These are phyloP conservation scores for Deilephila porcellus DNA, from an alignment of 2,888 invertebrate species.

Conservation along the genomic window DNA sequence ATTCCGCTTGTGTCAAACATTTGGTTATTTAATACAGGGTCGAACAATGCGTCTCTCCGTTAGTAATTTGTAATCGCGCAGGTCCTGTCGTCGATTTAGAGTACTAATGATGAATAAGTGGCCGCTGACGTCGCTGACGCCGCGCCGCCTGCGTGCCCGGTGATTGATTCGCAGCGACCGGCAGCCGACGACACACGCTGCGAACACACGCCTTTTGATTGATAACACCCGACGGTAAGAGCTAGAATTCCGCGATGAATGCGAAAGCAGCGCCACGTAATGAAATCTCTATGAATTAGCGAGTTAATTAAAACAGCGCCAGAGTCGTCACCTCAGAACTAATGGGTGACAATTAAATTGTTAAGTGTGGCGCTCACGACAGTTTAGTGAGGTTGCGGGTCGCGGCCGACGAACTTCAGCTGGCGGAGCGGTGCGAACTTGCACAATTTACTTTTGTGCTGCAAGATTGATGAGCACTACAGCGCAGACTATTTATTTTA, in stretches of 20 bases:
- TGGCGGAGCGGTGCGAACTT: conserved; percentile 63
- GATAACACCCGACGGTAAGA: conserved; percentile 55
- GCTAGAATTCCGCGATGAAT: conserved; percentile 47
- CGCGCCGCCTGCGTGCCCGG: conserved; percentile 59
- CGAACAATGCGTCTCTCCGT: conserved; percentile 53
- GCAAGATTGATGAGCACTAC: conserved; percentile 78
- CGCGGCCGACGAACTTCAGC: conserved; percentile 72
- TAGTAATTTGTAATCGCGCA: conserved; percentile 65
- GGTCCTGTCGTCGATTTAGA: conserved; percentile 59
- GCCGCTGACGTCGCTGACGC: conserved; percentile 29
- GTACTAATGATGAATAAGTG: conserved; percentile 67
- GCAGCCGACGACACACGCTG: conserved; percentile 62
- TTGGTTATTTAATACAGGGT: conserved; percentile 50
- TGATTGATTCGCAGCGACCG: conserved; percentile 75
- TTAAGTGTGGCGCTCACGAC: conserved; percentile 75
- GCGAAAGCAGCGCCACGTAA: conserved; percentile 52
- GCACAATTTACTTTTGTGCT: conserved; percentile 76
- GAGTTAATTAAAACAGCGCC: conserved; percentile 72
- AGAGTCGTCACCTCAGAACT: conserved; percentile 72
- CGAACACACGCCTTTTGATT: conserved; percentile 57
- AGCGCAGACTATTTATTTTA: conserved; percentile 78
- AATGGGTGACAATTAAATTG: conserved; percentile 82
- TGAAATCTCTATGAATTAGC: conserved; percentile 72
- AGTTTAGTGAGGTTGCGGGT: conserved; percentile 78
- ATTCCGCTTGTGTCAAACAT: conserved; percentile 56